These are phyloP conservation scores for Tetheella fluctuosa DNA, from an alignment of 2,888 invertebrate genomes.

Conservation along the genomic window DNA sequence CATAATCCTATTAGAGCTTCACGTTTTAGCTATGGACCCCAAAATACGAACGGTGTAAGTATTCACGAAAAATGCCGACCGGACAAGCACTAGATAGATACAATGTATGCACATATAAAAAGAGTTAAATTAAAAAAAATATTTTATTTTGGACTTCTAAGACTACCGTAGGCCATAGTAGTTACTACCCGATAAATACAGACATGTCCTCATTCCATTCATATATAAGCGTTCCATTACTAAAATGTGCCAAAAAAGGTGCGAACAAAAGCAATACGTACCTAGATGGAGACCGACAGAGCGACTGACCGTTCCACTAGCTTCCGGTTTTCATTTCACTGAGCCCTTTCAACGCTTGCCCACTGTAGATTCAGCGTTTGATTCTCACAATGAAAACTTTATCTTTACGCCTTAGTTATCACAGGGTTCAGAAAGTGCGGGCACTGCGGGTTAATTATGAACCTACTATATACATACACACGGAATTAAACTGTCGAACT, in stretches of 20 bases:
- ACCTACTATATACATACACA: slow-evolving; percentile 16
- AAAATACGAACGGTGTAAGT: neutral
- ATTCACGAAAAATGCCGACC: neutral
- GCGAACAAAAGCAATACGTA: neutral
- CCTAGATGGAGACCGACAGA: neutral
- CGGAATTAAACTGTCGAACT: slow-evolving; percentile 22
- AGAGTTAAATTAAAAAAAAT: no score
- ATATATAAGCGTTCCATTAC: neutral
- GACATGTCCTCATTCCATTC: neutral
- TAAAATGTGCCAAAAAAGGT: slow-evolving; percentile 1
- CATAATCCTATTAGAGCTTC: slow-evolving; percentile 9
- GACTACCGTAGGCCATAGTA: no score
- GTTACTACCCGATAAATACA: neutral
- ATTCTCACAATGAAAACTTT: slow-evolving; percentile 30
- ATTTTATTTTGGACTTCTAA: no score
- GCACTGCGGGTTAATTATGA: slow-evolving; percentile 25
- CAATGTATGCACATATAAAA: no score
- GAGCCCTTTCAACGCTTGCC: slow-evolving; percentile 30
- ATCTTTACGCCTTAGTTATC: slow-evolving; percentile 39
- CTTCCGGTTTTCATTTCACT: slow-evolving; percentile 27
- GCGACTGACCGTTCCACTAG: slow-evolving; percentile 16
- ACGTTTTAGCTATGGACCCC: neutral
- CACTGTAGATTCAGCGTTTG: slow-evolving; percentile 30
- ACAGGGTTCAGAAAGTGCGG: slow-evolving; percentile 26
- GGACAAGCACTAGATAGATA: neutral